Conservation (phyloP, 2,797 vertebrate genomes). For the Erpetoichthys calabaricus region DNA sequence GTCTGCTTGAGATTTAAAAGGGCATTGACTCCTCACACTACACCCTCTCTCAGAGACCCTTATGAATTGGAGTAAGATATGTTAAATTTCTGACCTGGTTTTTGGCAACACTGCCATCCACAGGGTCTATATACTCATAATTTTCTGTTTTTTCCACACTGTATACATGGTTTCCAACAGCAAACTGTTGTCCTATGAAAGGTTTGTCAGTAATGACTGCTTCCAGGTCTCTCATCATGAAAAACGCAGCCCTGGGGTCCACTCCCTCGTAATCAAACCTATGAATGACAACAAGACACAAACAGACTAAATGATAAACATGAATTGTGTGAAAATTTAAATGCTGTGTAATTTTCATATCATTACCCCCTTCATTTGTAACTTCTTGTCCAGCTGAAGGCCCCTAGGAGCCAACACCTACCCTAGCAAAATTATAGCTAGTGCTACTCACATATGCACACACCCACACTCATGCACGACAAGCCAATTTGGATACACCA, state of each 20-base stretch:
- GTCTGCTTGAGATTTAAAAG: too few relatives aligned
- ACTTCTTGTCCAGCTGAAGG: too few relatives aligned
- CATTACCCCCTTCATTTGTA: too few relatives aligned
- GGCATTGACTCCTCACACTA: too few relatives aligned
- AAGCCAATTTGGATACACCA: slow-evolving; percentile 2
- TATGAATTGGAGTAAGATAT: too few relatives aligned
- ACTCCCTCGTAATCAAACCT: slow-evolving; percentile 96
- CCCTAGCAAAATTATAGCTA: too few relatives aligned
- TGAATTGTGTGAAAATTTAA: neutral
- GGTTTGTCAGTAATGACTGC: slow-evolving; percentile 76
- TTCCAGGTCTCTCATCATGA: slow-evolving; percentile 90
- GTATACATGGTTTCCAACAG: slow-evolving; percentile 79
- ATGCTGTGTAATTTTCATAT: too few relatives aligned
- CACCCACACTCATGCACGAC: too few relatives aligned
- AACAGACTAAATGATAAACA: neutral
- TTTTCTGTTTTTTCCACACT: slow-evolving; percentile 82
- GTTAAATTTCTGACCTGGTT: slow-evolving; percentile 69
- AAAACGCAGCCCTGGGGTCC: slow-evolving; percentile 76
- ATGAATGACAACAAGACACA: slow-evolving; percentile 1
- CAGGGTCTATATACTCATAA: slow-evolving; percentile 92
- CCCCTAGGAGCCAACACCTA: too few relatives aligned
- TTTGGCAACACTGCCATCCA: slow-evolving; percentile 86
- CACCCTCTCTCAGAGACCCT: too few relatives aligned
- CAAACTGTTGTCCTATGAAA: slow-evolving; percentile 85
- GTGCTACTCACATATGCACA: slow-evolving; percentile 3